Base-by-base conservation (phyloP, 2,888 invertebrate species). In the Ophioninae sp. region DNA sequence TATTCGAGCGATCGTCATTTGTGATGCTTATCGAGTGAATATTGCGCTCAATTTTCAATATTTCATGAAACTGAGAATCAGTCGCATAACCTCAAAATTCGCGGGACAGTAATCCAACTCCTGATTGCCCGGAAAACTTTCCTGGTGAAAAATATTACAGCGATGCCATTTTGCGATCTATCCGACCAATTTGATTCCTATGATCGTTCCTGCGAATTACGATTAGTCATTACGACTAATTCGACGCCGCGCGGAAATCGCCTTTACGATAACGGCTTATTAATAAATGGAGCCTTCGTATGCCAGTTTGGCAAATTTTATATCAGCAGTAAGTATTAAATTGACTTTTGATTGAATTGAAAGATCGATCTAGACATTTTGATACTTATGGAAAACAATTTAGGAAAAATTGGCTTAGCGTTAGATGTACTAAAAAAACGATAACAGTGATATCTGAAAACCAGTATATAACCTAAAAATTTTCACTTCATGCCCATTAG, bases 381-480 rank as follows among this genome's bases (percentile, higher is more conserved):
- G 13, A 2, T 51, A 51, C 6, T 13, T 13, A 44, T 44, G 17
- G 51, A 10, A 51, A 51, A 51, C 13, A 51, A 3, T 2, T 17
- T 51, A 6, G 13, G 13, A 0, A 51, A 51, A 51, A 51, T 51
- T 17, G 13, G 17, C 51, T 6, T 3, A 51, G 51, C 17, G 17
- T 51, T 51, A 13, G 13, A 17, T 51, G 6, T 51, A 17, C 17
- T 0, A 17, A 17, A 51, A 30, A 51, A 51, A 6, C 51, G 17
- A 51, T 17, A 51, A 6, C 9, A 44, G 51, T 17, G 51, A 51
- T 13, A 13, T 17, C 13, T 51, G 3, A 51, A 17, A 51, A 13
- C 51, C 23, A 61, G 23, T 30, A 30, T 30, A 63, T 23, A 23
- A 23, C 63, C 23, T 63, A 63, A 63, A 63, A 63, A 61, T 61